Evolutionary conservation across 2,797 vertebrate species (phyloP), one percentile per base, ranked within the genome.

Genomic region (Notolepis coatsorum): DNA sequence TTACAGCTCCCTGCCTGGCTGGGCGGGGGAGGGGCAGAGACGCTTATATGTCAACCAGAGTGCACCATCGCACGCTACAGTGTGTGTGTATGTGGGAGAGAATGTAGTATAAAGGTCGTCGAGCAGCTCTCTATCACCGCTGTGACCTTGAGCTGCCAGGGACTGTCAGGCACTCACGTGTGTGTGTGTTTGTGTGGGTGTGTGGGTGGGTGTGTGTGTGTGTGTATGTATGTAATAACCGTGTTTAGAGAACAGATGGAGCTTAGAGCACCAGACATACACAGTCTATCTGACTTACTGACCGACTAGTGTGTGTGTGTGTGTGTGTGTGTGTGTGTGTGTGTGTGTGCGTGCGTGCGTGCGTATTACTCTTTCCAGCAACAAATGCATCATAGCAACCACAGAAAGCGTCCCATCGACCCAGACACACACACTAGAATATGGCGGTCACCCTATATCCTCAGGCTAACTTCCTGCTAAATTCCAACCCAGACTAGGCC

Each of bases 171-270:
- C 66, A 39, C 8, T 8, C n/a, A 42, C 20, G 47, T 12, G 21
- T 18, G 21, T 41, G 38, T 41, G 38, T 28, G 23, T 18, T 25
- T 39, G 51, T 24, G 42, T 25, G 42, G 35, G 41, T 51, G 53
- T 17, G 25, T 8, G 59, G 39, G 64, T 39, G 61, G 43, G 68
- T 45, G 42, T 27, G 61, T 57, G 61, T 41, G 57, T 62, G 25
- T 13, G 77, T 0, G 54, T 60, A 73, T 49, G 17, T 71, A 68
- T 75, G 77, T 87, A 87, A 91, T 88, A 88, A 88, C 88, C 85
- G 88, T 87, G 84, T 83, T 91, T 87, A 87, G 84, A 51, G 84
- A 88, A 87, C 88, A 89, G 86, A 90, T 89, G 85, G 88, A 84
- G 87, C 81, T 89, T 88, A 91, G 77, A 84, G 80, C 77, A 85